These are phyloP conservation scores for Gallinago undulata DNA, from an alignment of 2,113 vertebrate species.

Conservation along the genomic window DNA sequence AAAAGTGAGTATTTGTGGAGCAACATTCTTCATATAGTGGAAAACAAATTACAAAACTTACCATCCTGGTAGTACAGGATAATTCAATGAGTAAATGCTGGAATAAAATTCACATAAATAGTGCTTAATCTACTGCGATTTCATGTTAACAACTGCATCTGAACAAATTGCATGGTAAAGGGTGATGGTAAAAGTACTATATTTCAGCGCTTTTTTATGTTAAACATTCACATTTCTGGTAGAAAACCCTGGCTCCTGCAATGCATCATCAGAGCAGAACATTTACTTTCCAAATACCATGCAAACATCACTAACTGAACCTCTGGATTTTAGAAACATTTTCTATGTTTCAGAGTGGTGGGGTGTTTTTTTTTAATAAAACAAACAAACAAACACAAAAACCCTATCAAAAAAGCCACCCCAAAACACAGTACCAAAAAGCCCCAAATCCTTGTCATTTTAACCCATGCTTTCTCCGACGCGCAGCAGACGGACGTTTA, in stretches of 20 bases:
- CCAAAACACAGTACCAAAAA: neutral
- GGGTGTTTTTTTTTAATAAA: no score
- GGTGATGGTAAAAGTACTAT: slow-evolving; percentile 28
- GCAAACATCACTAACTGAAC: neutral
- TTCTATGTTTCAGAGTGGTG: neutral
- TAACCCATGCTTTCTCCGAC: slow-evolving; percentile 16
- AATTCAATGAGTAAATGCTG: slow-evolving; percentile 70
- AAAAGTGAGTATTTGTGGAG: slow-evolving; percentile 59
- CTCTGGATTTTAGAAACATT: slow-evolving; percentile 29
- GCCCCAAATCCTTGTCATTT: neutral
- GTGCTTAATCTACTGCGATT: slow-evolving; percentile 59
- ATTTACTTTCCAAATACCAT: slow-evolving; percentile 32
- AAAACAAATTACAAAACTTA: slow-evolving; percentile 75
- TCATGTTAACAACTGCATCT: slow-evolving; percentile 55
- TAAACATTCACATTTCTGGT: slow-evolving; percentile 42
- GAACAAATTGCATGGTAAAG: slow-evolving; percentile 56
- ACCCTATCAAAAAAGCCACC: neutral
- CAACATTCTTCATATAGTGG: slow-evolving; percentile 45
- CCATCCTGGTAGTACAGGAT: slow-evolving; percentile 56
- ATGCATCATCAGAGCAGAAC: slow-evolving; percentile 56
- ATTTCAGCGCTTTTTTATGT: slow-evolving; percentile 45
- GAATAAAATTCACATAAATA: slow-evolving; percentile 76
- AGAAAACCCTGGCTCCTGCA: slow-evolving; percentile 16
- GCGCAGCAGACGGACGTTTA: slow-evolving; percentile 41
- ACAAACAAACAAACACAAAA: neutral